Evolutionary conservation across 1,140 invertebrate genomes (phyloP), one percentile per base, ranked within the genome.

Genomic region (Bradynema listronoti): DNA sequence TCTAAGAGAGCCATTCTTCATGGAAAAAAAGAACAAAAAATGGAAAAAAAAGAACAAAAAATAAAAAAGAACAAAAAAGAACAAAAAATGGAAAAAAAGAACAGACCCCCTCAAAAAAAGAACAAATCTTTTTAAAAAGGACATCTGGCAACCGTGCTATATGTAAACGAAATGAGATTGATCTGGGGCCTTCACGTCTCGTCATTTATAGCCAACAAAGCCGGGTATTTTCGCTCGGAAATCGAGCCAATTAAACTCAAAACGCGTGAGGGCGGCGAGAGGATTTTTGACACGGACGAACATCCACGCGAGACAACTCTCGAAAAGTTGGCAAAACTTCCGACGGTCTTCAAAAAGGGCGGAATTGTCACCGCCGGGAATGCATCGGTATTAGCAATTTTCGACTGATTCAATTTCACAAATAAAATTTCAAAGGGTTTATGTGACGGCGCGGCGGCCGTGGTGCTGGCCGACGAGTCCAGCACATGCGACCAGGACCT

Each of bases 351-450:
- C 81, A 92, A 97, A 79, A 93, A 97, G 80, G 85, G 89, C 65
- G 94, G 94, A 5, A 84, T 89, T 5, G 91, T 97, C 2, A 96
- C 90, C 45, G 93, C 94, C 59, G 94, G 90, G 45, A 87, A 88
- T 19, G 36, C 36, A 11, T 39, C 36, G 87, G 93, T 25, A 0
- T 61, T 55, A n/a, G 19, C 2, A 1, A 19, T 14, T 2, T 24
- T 1, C 24, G 33, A 11, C 2, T n/a, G 14, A 50, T 56, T 9
- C 27, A 24, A 7, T 55, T 58, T 5, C 9, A 11, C 3, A 16
- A 56, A 61, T 46, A 51, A 64, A 68, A 63, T 34, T 39, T 64
- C 78, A 47, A 69, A 89, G 87, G 94, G 94, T 62, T 86, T 98
- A 49, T 91, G 88, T 80, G 94, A 98, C 82, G 94, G 94, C 29